phyloP scores from a whole-genome alignment of 2,888 invertebrate genomes.

The Nematopogon swammerdamellus region DNA sequence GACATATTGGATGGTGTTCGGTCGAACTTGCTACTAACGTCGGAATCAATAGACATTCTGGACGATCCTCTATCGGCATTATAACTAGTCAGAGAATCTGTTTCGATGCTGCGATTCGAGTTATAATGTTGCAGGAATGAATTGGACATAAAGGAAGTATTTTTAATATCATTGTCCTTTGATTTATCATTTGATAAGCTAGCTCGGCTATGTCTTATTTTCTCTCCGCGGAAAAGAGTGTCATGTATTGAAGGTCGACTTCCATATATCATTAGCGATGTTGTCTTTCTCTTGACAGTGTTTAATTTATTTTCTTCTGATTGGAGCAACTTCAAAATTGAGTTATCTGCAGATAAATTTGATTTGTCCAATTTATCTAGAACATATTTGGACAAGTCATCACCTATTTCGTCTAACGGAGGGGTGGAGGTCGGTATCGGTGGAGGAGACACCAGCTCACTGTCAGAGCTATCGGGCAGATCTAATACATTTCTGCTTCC shows the following conservation, averaged over 20 bases:
- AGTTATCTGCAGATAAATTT: constrained; percentile 43
- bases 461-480: constrained; percentile 76
- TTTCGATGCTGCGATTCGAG: constrained; percentile 33
- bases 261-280: constrained; percentile 50
- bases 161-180: constrained; percentile 14
- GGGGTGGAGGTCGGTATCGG: constrained; percentile 75
- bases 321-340: constrained; percentile 42
- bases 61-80: constrained; percentile 47
- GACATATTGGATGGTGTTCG: constrained; percentile 36
- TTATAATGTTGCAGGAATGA: constrained; percentile 33
- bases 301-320: constrained; percentile 42
- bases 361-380: constrained; percentile 51
- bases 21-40: constrained; percentile 50
- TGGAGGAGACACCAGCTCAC: constrained; percentile 75
- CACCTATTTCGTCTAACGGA: constrained; percentile 68
- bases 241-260: constrained; percentile 50
- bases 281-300: constrained; percentile 42
- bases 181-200: constrained; percentile 36
- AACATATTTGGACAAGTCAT: constrained; percentile 50
- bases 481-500: constrained; percentile 64
- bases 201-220: constrained; percentile 43
- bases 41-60: constrained; percentile 43
- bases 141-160: constrained; percentile 15
- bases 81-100: constrained; percentile 42
- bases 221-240: constrained; percentile 48